Base-by-base conservation (phyloP, 2,888 invertebrate species). In the Nomada fucata region DNA sequence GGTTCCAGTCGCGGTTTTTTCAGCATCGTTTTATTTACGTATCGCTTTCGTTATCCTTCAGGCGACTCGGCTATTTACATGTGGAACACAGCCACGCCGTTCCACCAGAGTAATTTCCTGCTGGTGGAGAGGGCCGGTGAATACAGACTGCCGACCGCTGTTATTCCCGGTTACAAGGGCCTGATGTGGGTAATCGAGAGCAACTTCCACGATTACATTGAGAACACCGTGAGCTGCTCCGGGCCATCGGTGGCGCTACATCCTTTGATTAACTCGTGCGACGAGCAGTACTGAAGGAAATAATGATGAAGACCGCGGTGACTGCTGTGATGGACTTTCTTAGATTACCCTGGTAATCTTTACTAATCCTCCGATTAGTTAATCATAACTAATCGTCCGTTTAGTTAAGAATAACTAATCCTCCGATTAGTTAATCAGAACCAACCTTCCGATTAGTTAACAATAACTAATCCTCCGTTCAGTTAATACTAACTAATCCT, bases 101-200 rank as follows among this genome's bases (percentile, higher is more conserved):
- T 96, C 91, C 94, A 94, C 75, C 89, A 94, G 42, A 94, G 95
- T 63, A 95, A 96, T 91, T 94, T 95, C 89, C 90, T 95, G 59
- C 93, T 95, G 83, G 95, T 96, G 9, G 95, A 96, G 86, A 94
- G 94, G 47, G 95, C 95, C n/a, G 94, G 94, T 71, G 95, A 95
- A 47, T 95, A 95, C 87, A 94, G 95, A 52, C 92, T 96, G 63
- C 94, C 96, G 50, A 96, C 96, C 0, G 95, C 95, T 87, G 96
- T 95, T 1, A 93, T 95, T 44, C 95, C 95, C 0, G 96, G 95
- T 10, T 95, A 94, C 88, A 95, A 95, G 91, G 94, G 94, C 44
- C 94, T 95, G 64, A 95, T 96, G 95, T 95, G 96, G 95, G 95
- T 95, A 15, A 92, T 96, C 84, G 96, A 96, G 90, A 95, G 95